Percentiles rank a stretch among this genome's conserved stretches.
phyloP scores from a whole-genome alignment of 2,113 vertebrate species.

The Lepus timidus region DNA sequence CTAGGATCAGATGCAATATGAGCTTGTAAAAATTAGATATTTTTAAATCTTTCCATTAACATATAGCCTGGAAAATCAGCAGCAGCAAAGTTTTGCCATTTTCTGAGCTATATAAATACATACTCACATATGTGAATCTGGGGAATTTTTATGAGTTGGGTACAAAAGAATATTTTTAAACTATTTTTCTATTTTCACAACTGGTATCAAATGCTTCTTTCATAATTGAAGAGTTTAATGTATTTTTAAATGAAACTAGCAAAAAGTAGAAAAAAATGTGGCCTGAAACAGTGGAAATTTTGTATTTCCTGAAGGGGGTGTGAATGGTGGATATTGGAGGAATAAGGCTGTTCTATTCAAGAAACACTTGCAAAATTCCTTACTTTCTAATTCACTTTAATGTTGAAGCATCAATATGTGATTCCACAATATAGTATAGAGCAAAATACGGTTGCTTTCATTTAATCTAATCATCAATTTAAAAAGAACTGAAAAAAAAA shows the following conservation, averaged over 20 bases:
- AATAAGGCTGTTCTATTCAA: slow-evolving; percentile 8
- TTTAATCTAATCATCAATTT: slow-evolving; percentile 3
- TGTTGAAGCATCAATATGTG: neutral
- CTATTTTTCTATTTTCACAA: neutral
- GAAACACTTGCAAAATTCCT: neutral
- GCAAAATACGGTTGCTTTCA: slow-evolving; percentile 10
- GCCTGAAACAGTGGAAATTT: neutral
- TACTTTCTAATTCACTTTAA: neutral
- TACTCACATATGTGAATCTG: neutral
- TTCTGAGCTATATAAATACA: neutral
- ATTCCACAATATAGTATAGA: neutral
- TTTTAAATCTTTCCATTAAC: slow-evolving; percentile 48
- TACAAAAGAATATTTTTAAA: slow-evolving; percentile 1
- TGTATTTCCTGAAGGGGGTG: neutral
- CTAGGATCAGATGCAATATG: slow-evolving; percentile 11
- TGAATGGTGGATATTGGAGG: neutral
- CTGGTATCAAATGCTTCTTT: neutral
- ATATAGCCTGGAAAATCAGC: slow-evolving; percentile 2
- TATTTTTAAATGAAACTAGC: neutral
- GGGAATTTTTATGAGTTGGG: neutral
- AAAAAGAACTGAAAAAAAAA: neutral
- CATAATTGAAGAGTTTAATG: neutral
- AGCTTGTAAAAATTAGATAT: slow-evolving; percentile 29
- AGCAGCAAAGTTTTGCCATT: slow-evolving; percentile 42
- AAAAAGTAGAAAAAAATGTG: neutral